These are phyloP conservation scores for Eupithecia vulgata DNA, from an alignment of 2,888 invertebrate genomes.

Conservation along the genomic window DNA sequence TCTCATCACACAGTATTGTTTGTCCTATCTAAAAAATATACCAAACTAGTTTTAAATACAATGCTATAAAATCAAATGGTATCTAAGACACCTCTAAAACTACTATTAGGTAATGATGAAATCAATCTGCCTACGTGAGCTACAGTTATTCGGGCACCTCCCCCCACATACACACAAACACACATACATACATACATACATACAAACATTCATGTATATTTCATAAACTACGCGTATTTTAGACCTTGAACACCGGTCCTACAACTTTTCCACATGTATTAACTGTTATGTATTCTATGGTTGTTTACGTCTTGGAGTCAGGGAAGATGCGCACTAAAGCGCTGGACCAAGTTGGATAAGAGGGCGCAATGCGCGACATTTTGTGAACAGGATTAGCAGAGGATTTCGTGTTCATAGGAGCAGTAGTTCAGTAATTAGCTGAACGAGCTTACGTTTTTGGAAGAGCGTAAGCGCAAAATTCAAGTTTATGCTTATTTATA, in stretches of 20 bases:
- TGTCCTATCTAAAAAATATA: background rate
- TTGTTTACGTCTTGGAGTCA: constrained; percentile 17
- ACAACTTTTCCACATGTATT: constrained; percentile 18
- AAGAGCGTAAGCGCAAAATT: no score
- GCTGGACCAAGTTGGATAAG: no score
- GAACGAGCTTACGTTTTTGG: no score
- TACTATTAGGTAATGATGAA: constrained; percentile 29
- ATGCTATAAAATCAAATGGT: background rate
- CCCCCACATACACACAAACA: background rate
- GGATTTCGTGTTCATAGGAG: no score
- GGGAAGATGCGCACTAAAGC: constrained; percentile 9
- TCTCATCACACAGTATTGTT: background rate
- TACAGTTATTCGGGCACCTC: constrained; percentile 17
- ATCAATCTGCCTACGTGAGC: constrained; percentile 25
- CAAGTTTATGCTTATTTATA: no score
- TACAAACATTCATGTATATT: constrained; percentile 2
- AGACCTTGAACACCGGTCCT: constrained; percentile 36
- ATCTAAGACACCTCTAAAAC: background rate
- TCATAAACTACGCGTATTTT: constrained; percentile 29
- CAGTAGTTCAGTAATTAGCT: no score
- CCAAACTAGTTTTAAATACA: background rate
- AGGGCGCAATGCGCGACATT: no score
- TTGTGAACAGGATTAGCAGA: no score
- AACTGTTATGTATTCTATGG: constrained; percentile 19
- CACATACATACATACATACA: background rate